Conservation (phyloP, 2,797 vertebrate species). For the Takifugu ocellatus region DNA sequence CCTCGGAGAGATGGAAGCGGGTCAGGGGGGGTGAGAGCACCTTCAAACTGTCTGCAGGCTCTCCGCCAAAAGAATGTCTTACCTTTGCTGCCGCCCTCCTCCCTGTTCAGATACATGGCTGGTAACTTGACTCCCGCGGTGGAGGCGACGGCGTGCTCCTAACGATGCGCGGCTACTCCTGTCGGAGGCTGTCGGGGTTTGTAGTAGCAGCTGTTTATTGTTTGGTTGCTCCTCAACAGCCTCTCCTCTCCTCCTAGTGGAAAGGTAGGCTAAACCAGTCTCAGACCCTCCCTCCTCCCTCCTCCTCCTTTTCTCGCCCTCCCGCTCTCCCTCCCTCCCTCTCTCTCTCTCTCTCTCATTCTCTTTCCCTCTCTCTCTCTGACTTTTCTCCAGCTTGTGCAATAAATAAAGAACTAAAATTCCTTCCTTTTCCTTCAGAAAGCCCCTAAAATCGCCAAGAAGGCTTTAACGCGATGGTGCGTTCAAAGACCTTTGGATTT, state of each 20-base stretch:
- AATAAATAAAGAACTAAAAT: background rate
- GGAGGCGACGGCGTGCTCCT: slow-evolving; percentile 49
- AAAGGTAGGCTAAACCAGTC: slow-evolving; percentile 66
- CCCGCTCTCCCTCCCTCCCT: slow-evolving; percentile 10
- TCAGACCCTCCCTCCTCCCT: slow-evolving; percentile 44
- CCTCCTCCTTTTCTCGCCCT: slow-evolving; percentile 13
- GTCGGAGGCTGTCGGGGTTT: slow-evolving; percentile 44
- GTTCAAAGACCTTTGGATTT: no score
- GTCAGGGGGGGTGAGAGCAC: slow-evolving; percentile 51
- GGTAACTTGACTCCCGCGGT: slow-evolving; percentile 56
- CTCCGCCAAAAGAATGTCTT: slow-evolving; percentile 46
- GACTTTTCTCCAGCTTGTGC: background rate
- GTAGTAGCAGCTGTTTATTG: slow-evolving; percentile 73
- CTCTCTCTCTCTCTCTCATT: slow-evolving; percentile 15
- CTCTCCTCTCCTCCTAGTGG: slow-evolving; percentile 78
- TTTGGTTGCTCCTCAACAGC: slow-evolving; percentile 75
- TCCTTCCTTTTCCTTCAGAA: background rate
- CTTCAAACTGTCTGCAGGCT: slow-evolving; percentile 60
- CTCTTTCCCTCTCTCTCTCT: slow-evolving; percentile 14
- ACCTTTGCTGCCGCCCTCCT: slow-evolving; percentile 81
- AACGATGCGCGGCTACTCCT: slow-evolving; percentile 54
- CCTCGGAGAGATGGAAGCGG: slow-evolving; percentile 26
- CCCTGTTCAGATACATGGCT: slow-evolving; percentile 84
- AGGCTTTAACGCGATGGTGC: background rate
- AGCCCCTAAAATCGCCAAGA: background rate